These are phyloP conservation scores for Phalacrocorax aristotelis DNA, from an alignment of 2,113 vertebrate genomes.

Conservation along the genomic window DNA sequence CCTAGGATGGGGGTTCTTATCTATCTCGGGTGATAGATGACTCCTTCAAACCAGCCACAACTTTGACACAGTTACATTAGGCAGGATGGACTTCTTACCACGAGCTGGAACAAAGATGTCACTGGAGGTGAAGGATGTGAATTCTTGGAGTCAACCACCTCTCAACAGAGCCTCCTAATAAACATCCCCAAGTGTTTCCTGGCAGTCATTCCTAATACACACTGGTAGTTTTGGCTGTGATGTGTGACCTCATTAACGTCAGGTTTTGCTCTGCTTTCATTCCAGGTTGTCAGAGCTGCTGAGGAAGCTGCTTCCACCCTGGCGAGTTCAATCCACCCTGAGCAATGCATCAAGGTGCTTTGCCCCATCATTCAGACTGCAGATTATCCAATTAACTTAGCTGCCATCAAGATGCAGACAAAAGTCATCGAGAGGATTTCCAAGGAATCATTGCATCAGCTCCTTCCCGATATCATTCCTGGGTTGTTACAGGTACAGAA, in stretches of 20 bases:
- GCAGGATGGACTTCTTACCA: neutral
- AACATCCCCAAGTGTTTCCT: neutral
- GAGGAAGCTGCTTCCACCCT: slow-evolving; percentile 94
- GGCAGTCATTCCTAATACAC: neutral
- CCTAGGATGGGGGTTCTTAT: neutral
- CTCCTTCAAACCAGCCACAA: neutral
- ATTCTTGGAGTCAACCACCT: rapidly evolving
- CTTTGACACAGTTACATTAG: neutral
- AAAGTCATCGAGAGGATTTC: slow-evolving; percentile 95
- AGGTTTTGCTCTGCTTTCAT: neutral
- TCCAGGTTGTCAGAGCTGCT: slow-evolving; percentile 94
- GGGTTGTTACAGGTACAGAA: slow-evolving; percentile 90
- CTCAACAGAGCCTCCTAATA: neutral
- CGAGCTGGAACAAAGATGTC: neutral
- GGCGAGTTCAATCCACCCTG: slow-evolving; percentile 93
- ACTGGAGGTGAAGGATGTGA: neutral
- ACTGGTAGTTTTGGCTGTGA: neutral
- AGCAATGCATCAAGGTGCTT: slow-evolving; percentile 99
- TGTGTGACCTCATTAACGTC: neutral
- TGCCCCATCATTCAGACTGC: slow-evolving; percentile 98
- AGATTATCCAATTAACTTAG: slow-evolving; percentile 98
- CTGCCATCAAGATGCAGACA: slow-evolving; percentile 99
- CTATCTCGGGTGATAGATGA: neutral
- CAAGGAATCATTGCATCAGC: slow-evolving; percentile 88
- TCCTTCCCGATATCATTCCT: slow-evolving; percentile 94